phyloP scores from a whole-genome alignment of 2,888 invertebrate species.

The Gari tellinella region DNA sequence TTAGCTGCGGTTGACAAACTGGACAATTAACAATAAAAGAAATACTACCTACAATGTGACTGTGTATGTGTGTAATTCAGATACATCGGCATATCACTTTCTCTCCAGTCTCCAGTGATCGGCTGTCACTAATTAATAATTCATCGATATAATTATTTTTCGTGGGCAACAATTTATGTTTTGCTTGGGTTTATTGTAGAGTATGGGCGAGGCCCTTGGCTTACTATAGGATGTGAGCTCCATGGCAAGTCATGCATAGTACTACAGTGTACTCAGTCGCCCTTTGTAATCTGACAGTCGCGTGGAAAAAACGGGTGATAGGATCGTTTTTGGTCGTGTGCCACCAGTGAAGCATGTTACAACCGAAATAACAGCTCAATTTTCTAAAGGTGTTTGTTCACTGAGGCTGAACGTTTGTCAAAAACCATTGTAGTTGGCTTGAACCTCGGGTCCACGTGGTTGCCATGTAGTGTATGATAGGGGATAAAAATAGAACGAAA shows the following conservation, averaged over 20 bases:
- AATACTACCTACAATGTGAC: too few relatives aligned
- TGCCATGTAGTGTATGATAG: too few relatives aligned
- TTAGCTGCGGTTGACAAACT: too few relatives aligned
- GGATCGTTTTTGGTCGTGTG: slow-evolving; percentile 50
- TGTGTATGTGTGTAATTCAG: too few relatives aligned
- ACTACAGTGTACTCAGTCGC: slow-evolving; percentile 26
- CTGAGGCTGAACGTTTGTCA: neutral
- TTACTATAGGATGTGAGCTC: too few relatives aligned
- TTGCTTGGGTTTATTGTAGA: neutral
- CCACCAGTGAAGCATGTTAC: slow-evolving; percentile 39
- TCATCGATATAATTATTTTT: slow-evolving; percentile 18
- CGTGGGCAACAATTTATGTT: slow-evolving; percentile 12
- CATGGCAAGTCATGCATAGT: slow-evolving; percentile 23
- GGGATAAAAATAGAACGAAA: too few relatives aligned
- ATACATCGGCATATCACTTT: too few relatives aligned
- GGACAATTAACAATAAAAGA: too few relatives aligned
- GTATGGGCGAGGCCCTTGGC: too few relatives aligned
- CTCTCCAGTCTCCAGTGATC: too few relatives aligned
- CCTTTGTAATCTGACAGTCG: slow-evolving; percentile 38
- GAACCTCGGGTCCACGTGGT: too few relatives aligned
- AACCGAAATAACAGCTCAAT: slow-evolving; percentile 46
- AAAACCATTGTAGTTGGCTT: slow-evolving; percentile 5
- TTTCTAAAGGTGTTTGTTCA: slow-evolving; percentile 33
- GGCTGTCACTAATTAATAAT: slow-evolving; percentile 22
- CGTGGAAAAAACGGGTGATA: slow-evolving; percentile 38